A percentile compares a stretch with the other conserved stretches of the same genome.
These are phyloP conservation scores for Nephrotoma guestfalica DNA, from an alignment of 2,888 invertebrate genomes.

Conservation along the genomic window DNA sequence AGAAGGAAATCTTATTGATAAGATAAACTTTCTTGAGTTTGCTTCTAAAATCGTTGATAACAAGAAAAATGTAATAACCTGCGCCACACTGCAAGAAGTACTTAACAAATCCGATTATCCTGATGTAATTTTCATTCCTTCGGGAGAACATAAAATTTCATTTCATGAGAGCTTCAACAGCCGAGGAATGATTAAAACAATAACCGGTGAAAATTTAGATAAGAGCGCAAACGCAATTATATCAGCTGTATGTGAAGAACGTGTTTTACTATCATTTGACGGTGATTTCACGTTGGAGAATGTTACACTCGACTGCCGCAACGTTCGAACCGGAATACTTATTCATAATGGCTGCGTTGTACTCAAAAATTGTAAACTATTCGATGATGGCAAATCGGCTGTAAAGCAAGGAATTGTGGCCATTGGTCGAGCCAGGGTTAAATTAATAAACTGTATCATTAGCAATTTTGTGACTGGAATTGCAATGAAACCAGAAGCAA, in stretches of 20 bases:
- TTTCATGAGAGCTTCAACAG: conserved; percentile 38
- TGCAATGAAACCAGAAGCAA: conserved; percentile 30
- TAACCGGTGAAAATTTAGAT: not conserved
- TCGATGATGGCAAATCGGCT: conserved; percentile 35
- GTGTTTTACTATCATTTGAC: conserved; percentile 38
- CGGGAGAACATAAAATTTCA: conserved; percentile 35
- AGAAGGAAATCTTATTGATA: conserved; percentile 32
- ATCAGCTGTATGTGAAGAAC: conserved; percentile 34
- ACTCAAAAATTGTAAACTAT: conserved; percentile 36
- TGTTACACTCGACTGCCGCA: conserved; percentile 36
- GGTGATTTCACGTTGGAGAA: conserved; percentile 38
- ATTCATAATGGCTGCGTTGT: conserved; percentile 34
- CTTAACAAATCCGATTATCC: conserved; percentile 25
- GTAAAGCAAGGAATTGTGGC: conserved; percentile 36
- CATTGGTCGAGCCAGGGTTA: conserved; percentile 26
- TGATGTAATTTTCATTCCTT: conserved; percentile 37
- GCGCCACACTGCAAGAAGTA: conserved; percentile 25
- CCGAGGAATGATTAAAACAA: conserved; percentile 24
- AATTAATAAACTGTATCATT: conserved; percentile 34
- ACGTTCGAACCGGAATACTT: conserved; percentile 37
- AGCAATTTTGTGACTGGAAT: conserved; percentile 38
- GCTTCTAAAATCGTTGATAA: conserved; percentile 28
- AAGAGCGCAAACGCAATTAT: conserved; percentile 22
- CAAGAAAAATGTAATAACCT: conserved; percentile 31
- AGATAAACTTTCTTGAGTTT: conserved; percentile 31